These are phyloP conservation scores for Idaea dimidiata DNA, from an alignment of 2,888 invertebrate genomes.

Conservation along the genomic window DNA sequence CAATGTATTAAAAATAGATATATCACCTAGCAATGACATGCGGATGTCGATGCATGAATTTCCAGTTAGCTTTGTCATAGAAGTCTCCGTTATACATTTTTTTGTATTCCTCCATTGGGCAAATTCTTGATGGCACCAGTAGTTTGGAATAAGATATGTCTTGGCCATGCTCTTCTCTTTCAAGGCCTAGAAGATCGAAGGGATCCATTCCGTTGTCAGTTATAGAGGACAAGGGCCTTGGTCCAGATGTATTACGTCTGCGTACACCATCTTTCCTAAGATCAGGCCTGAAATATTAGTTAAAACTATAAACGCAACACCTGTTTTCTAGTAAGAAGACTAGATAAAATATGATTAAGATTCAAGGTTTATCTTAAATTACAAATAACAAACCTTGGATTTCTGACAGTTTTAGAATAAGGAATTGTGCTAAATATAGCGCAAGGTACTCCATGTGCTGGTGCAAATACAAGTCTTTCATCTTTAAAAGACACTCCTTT, in stretches of 20 bases:
- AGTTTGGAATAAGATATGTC: slow-evolving; percentile 94
- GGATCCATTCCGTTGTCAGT: slow-evolving; percentile 92
- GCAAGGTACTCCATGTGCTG: slow-evolving; percentile 89
- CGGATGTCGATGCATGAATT: slow-evolving; percentile 67
- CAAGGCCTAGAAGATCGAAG: slow-evolving; percentile 91
- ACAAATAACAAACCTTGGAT: slow-evolving; percentile 33
- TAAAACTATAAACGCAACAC: not conserved
- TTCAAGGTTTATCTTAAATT: not conserved
- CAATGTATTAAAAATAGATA: not conserved
- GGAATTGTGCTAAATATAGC: slow-evolving; percentile 93
- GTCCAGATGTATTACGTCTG: slow-evolving; percentile 90
- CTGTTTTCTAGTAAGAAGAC: slow-evolving; percentile 1
- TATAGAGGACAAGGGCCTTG: slow-evolving; percentile 90
- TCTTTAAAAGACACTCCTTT: slow-evolving; percentile 87
- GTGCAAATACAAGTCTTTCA: slow-evolving; percentile 91
- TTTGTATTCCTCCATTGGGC: slow-evolving; percentile 68
- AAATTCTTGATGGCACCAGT: slow-evolving; percentile 85
- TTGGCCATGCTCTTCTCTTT: slow-evolving; percentile 91
- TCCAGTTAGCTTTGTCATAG: slow-evolving; percentile 67
- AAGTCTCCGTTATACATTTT: slow-evolving; percentile 75
- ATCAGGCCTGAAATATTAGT: slow-evolving; percentile 66
- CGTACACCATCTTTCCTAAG: slow-evolving; percentile 86
- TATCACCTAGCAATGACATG: slow-evolving; percentile 82
- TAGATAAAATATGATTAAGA: not conserved
- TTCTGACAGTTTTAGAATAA: slow-evolving; percentile 85